Conservation (phyloP, 1,140 invertebrate species). For the Onthophagus taurus region DNA sequence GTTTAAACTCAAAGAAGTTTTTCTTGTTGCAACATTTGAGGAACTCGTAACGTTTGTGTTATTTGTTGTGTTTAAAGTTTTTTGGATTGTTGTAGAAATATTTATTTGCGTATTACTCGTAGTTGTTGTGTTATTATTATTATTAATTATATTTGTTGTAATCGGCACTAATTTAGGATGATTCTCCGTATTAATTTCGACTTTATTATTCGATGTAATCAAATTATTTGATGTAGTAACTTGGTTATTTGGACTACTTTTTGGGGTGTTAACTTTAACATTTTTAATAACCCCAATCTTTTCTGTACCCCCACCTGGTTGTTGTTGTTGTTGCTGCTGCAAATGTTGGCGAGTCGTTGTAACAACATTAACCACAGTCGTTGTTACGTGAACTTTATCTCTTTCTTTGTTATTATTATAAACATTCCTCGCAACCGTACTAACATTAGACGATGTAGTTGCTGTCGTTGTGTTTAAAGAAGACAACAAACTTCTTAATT, state of each 20-base stretch:
- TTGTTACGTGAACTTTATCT: conserved; percentile 18
- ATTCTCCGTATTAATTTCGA: too few species aligned
- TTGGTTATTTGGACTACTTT: too few species aligned
- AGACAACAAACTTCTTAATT: conserved; percentile 52
- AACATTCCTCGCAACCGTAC: conserved; percentile 22
- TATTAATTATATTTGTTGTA: too few species aligned
- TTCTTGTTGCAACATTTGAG: conserved; percentile 20
- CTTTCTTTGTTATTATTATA: conserved; percentile 15
- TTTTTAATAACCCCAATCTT: too few species aligned
- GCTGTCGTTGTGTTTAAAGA: conserved; percentile 41
- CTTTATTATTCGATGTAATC: too few species aligned
- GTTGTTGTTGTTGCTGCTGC: background rate
- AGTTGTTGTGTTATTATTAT: too few species aligned
- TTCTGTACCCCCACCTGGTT: too few species aligned
- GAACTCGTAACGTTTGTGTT: conserved; percentile 14
- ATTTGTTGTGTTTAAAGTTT: conserved; percentile 25
- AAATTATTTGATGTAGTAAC: too few species aligned
- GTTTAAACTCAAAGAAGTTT: conserved; percentile 32
- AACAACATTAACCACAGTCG: conserved; percentile 9
- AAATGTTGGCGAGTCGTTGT: conserved; percentile 16
- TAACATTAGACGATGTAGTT: conserved; percentile 28
- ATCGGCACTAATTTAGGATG: too few species aligned
- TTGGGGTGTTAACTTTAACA: too few species aligned
- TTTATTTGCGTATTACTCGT: too few species aligned
- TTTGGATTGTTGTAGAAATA: conserved; percentile 16